Base-by-base conservation (phyloP, 2,888 invertebrate species). In the Zeuzera pyrina region DNA sequence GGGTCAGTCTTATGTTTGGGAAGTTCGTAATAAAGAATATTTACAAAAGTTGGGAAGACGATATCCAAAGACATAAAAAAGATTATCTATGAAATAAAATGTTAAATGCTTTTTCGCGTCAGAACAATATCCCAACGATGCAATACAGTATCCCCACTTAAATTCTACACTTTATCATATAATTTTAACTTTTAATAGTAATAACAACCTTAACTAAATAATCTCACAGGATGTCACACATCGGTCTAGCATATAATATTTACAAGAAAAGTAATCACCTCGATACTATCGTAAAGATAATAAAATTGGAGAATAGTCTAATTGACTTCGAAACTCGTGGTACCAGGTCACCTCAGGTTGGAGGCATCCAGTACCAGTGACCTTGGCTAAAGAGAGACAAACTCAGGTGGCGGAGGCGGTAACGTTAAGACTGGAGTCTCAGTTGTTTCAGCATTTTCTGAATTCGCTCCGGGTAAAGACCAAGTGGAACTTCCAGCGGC, bases 401-500 rank as follows among this genome's bases (percentile, higher is more conserved):
- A 83, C 47, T 83, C 83, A 2, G 81, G 78, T 4, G 88, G 87
- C 12, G 88, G 87, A 4, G 87, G 86, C 2, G 88, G 88, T 47
- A 81, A 47, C 15, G 72, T 73, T 12, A 79, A 44, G 0, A 83
- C 81, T 15, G 81, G 79, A 8, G 81, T 81, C 33, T 79, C 81
- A 19, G 71, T 71, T 8, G 54, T 47, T 34, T 76, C 77, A 8
- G 60, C 33, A 27, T 69, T 67, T 27, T 81, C 81, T 1, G 67
- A 52, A 42, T 66, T 76, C 1, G 81, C 77, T 19, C 81, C 93
- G 38, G 92, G 92, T 47, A 95, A 77, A 11, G 94, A 94, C 62
- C 94, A 88, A 7, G 92, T 93, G 1, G 94, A 79, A 87, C 94
- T 57, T 86, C 95, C 68, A 1, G 93, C 93, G 8, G 94, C 94